These are phyloP conservation scores for Leptarthrus brevirostris DNA, from an alignment of 2,888 invertebrate genomes.

Conservation along the genomic window DNA sequence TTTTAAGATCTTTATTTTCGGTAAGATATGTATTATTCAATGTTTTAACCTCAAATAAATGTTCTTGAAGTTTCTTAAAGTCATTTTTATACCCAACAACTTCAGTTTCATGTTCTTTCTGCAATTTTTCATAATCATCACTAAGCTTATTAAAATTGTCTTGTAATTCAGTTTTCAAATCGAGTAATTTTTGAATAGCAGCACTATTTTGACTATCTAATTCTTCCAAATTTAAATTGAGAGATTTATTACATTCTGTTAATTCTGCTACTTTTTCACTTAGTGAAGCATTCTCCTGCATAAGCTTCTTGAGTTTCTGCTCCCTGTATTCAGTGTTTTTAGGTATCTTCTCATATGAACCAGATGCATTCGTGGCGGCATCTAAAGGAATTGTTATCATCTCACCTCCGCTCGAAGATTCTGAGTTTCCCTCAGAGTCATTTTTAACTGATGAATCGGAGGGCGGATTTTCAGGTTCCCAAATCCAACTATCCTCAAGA, in stretches of 20 bases:
- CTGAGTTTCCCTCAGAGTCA: slow-evolving; percentile 58
- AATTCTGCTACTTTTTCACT: slow-evolving; percentile 67
- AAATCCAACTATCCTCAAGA: slow-evolving; percentile 67
- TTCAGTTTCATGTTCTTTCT: slow-evolving; percentile 53
- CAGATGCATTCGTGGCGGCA: slow-evolving; percentile 25
- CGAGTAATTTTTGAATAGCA: slow-evolving; percentile 73
- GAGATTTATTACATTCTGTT: slow-evolving; percentile 67
- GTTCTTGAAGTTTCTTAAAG: background rate
- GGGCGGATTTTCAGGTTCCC: slow-evolving; percentile 63
- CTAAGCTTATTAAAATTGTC: slow-evolving; percentile 69
- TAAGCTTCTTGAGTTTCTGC: slow-evolving; percentile 63
- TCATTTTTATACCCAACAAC: slow-evolving; percentile 58
- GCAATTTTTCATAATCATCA: slow-evolving; percentile 62
- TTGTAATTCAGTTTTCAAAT: slow-evolving; percentile 70
- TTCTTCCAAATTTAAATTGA: slow-evolving; percentile 74
- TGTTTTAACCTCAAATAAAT: background rate
- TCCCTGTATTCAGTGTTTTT: slow-evolving; percentile 35
- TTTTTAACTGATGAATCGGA: slow-evolving; percentile 58
- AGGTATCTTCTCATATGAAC: slow-evolving; percentile 19
- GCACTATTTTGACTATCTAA: slow-evolving; percentile 79
- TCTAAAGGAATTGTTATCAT: slow-evolving; percentile 60
- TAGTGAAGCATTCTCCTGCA: slow-evolving; percentile 68
- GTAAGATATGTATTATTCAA: background rate
- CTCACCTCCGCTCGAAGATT: slow-evolving; percentile 59
- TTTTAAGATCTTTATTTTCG: slow-evolving; percentile 13